Evolutionary conservation across 1,140 invertebrate species (phyloP).

Genomic region (Zaprionus nigranus): DNA sequence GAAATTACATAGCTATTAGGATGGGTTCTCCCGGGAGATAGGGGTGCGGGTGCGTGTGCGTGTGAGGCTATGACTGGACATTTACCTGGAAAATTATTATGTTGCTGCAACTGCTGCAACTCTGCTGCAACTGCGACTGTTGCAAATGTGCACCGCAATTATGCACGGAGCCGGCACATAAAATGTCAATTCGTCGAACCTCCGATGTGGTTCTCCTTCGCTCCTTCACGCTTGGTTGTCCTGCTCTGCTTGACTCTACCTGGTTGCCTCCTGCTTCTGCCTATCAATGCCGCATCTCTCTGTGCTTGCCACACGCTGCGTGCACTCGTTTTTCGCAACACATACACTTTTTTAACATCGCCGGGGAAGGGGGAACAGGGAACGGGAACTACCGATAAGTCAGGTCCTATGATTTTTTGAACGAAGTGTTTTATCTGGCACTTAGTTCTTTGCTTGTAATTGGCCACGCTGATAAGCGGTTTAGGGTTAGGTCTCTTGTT

Average conservation of each 20-base stretch:
- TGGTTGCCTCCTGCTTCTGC: slow-evolving; percentile 19
- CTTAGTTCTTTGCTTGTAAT: slow-evolving; percentile 67
- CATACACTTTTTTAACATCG: slow-evolving; percentile 1
- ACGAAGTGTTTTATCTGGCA: slow-evolving; percentile 77
- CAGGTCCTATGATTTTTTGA: background rate
- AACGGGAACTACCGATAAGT: slow-evolving; percentile 31
- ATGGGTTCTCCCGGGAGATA: background rate
- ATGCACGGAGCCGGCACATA: slow-evolving; percentile 70
- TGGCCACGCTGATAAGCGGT: slow-evolving; percentile 69
- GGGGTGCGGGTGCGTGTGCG: background rate
- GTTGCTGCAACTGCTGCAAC: slow-evolving; percentile 41
- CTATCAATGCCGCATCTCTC: slow-evolving; percentile 15
- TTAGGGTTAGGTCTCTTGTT: background rate
- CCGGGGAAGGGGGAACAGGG: too few relatives aligned
- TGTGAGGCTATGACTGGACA: background rate
- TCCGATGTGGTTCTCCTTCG: background rate
- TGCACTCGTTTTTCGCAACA: slow-evolving; percentile 53
- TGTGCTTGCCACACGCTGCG: slow-evolving; percentile 41
- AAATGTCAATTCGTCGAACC: slow-evolving; percentile 73
- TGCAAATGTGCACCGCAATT: slow-evolving; percentile 63
- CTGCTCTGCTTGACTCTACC: background rate
- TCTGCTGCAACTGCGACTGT: slow-evolving; percentile 43
- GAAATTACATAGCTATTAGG: slow-evolving; percentile 80
- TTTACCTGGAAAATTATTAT: slow-evolving; percentile 62
- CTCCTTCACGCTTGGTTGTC: background rate